Evolutionary conservation across 2,797 vertebrate species (phyloP).

Genomic region (Sparus aurata): DNA sequence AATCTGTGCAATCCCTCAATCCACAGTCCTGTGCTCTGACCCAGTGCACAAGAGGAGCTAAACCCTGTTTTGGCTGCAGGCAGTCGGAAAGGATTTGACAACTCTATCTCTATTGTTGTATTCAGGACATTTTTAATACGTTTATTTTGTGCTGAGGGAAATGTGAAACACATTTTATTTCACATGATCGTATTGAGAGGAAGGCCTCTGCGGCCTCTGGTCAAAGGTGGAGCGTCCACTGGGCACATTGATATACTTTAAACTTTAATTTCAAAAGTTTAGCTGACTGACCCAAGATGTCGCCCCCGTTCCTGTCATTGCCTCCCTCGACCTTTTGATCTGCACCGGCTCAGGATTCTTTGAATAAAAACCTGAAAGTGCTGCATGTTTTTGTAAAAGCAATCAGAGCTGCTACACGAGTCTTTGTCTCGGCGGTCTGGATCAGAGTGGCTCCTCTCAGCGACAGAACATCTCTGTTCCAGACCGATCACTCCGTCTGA

Average conservation of each 20-base stretch:
- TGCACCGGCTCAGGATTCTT: not conserved
- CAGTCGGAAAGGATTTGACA: constrained; percentile 27
- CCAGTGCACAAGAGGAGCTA: constrained; percentile 33
- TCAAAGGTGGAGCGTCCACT: not conserved
- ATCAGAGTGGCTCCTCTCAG: constrained; percentile 40
- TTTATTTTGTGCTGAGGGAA: not conserved
- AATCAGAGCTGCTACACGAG: not conserved
- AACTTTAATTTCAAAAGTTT: no score
- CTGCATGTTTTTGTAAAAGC: not conserved
- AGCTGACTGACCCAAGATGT: no score
- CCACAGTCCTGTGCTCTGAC: constrained; percentile 40
- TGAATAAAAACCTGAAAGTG: not conserved
- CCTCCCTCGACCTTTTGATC: not conserved
- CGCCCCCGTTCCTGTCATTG: not conserved
- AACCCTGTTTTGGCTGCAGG: constrained; percentile 27
- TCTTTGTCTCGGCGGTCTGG: constrained; percentile 36
- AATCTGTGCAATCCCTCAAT: constrained; percentile 64
- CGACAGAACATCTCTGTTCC: constrained; percentile 28
- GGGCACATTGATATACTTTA: not conserved
- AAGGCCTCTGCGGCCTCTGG: not conserved
- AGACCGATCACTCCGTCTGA: constrained; percentile 27
- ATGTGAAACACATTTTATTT: constrained; percentile 9
- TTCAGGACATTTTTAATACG: constrained; percentile 15
- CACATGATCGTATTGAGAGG: not conserved
- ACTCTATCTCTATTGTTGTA: constrained; percentile 23